phyloP scores from a whole-genome alignment of 2,797 vertebrate species.

The Labeo calbasu region DNA sequence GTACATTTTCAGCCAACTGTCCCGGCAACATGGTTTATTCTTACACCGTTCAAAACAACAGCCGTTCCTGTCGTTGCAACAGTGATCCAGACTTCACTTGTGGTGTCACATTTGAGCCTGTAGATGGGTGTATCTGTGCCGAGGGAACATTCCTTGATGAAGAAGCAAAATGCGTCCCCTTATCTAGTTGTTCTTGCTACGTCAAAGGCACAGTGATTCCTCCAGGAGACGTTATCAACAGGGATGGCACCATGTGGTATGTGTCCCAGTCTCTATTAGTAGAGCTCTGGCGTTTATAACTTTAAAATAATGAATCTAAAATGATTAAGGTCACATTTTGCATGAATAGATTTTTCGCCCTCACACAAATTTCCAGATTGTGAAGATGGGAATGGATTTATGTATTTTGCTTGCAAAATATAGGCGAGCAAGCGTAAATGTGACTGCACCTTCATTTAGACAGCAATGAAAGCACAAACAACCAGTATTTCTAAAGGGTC shows the following conservation, averaged over 20 bases:
- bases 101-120: conserved; percentile 74
- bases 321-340: no score
- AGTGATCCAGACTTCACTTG: conserved; percentile 79
- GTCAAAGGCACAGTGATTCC: background rate
- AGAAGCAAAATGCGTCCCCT: background rate
- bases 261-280: background rate
- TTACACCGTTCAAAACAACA: conserved; percentile 74
- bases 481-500: no score
- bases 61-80: conserved; percentile 81
- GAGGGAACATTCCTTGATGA: conserved; percentile 53
- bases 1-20: background rate
- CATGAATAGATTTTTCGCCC: no score
- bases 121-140: conserved; percentile 85
- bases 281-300: no score
- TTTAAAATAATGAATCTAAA: no score
- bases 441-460: no score
- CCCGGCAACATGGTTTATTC: conserved; percentile 66
- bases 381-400: no score
- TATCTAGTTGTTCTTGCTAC: background rate
- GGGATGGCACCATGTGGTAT: background rate
- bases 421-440: no score
- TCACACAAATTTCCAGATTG: no score
- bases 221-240: background rate
- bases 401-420: no score
- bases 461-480: no score